Conservation (phyloP, 2,113 vertebrate genomes). For the Sus scrofa region DNA sequence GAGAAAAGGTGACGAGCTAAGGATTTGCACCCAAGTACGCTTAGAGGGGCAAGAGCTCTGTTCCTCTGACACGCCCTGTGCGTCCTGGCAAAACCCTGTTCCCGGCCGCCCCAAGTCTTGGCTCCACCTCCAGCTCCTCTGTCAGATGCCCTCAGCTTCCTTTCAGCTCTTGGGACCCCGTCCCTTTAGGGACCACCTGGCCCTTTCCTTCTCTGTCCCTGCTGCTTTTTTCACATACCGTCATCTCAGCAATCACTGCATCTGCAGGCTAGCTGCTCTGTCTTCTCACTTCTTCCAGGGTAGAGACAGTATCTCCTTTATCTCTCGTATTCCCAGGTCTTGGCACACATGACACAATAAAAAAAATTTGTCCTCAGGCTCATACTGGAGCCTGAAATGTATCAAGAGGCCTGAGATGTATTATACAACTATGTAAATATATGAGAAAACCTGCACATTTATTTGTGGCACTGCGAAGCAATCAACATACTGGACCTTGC, state of each 20-base stretch:
- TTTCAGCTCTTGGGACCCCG: not conserved
- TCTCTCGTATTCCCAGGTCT: not conserved
- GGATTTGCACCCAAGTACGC: not conserved
- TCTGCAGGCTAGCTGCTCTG: not conserved
- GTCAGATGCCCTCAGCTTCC: not conserved
- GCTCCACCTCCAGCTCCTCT: not conserved
- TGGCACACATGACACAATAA: not conserved
- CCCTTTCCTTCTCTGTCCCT: not conserved
- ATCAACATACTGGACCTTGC: not conserved
- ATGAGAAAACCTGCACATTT: not conserved
- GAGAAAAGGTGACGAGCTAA: not conserved
- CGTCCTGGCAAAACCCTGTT: not conserved
- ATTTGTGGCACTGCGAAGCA: not conserved
- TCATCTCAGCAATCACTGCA: not conserved
- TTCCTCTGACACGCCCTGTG: not conserved
- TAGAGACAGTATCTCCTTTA: not conserved
- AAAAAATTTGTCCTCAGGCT: not conserved
- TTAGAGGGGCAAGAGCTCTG: not conserved
- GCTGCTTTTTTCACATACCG: not conserved
- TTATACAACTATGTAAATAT: not conserved
- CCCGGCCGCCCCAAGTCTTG: not conserved
- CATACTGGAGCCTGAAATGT: constrained; percentile 1
- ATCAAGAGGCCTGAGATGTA: not conserved
- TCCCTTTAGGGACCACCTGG: too few species aligned
- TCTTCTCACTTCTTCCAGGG: not conserved